A percentile compares a stretch with the other conserved stretches of the same genome.
Evolutionary conservation across 1,140 invertebrate genomes (phyloP).

Genomic region (Subanguina moxae): DNA sequence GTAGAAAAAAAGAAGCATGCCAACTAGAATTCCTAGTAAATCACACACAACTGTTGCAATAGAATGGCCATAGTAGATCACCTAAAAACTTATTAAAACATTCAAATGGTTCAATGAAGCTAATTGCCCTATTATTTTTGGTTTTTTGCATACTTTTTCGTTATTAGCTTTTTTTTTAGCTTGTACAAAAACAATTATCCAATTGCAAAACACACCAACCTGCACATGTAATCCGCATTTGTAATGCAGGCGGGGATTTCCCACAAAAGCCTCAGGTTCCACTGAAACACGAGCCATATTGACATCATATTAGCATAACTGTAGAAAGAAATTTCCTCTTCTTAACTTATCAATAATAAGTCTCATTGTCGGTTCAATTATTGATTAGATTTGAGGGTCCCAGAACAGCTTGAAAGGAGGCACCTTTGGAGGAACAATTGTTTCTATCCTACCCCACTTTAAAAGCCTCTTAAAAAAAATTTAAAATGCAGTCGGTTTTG

Average conservation of each 20-base stretch:
- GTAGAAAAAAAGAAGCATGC: conserved; percentile 1
- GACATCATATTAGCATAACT: not conserved
- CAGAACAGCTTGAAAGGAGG: too few species aligned
- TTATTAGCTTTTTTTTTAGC: too few species aligned
- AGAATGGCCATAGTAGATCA: conserved; percentile 1
- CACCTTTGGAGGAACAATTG: not conserved
- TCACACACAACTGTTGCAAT: conserved; percentile 1
- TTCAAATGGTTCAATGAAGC: too few species aligned
- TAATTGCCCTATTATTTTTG: too few species aligned
- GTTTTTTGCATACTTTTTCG: too few species aligned
- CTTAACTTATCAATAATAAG: not conserved
- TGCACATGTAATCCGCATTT: conserved; percentile 14
- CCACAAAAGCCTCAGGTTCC: conserved; percentile 9
- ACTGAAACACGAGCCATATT: conserved; percentile 1
- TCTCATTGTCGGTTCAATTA: not conserved
- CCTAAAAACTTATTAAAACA: not conserved
- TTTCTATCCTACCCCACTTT: not conserved
- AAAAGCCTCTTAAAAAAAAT: too few species aligned
- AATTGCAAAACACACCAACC: not conserved
- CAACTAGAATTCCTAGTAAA: conserved; percentile 1
- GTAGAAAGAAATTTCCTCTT: not conserved
- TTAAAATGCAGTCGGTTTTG: too few species aligned
- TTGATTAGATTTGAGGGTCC: not conserved
- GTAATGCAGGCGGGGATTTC: not conserved
- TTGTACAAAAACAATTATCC: too few species aligned